Conservation (phyloP, 2,113 vertebrate species). For the Tragulus kanchil region DNA sequence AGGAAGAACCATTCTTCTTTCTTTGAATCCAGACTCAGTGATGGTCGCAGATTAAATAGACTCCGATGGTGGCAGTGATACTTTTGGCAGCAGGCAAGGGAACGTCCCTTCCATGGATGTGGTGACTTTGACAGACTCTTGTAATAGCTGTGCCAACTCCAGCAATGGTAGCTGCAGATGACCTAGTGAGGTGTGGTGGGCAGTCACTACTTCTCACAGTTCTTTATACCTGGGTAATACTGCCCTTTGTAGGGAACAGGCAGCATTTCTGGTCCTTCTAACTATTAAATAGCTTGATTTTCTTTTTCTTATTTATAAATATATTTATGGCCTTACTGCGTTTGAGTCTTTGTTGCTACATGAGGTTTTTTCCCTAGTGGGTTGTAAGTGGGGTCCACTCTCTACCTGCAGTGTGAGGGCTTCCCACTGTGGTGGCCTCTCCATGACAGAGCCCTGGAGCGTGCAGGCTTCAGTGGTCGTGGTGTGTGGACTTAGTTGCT, state of each 20-base stretch:
- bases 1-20: neutral
- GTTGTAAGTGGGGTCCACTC: neutral
- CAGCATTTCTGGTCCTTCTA: neutral
- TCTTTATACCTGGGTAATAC: neutral
- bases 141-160: accelerated
- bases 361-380: neutral
- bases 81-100: neutral
- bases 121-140: too few species aligned
- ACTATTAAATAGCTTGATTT: neutral
- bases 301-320: neutral
- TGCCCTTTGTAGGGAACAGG: accelerated
- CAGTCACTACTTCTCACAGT: neutral
- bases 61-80: accelerated
- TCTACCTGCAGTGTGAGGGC: accelerated
- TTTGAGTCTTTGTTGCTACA: neutral
- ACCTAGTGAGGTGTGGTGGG: neutral
- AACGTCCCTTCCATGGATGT: neutral
- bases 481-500: neutral
- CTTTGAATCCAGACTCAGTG: neutral
- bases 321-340: neutral
- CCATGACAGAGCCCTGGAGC: neutral
- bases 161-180: neutral
- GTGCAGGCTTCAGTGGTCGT: neutral
- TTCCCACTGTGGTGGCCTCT: neutral
- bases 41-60: too few species aligned